A percentile compares a stretch with the other conserved stretches of the same genome.
phyloP scores from a whole-genome alignment of 2,888 invertebrate species.

The Pelosia muscerda region DNA sequence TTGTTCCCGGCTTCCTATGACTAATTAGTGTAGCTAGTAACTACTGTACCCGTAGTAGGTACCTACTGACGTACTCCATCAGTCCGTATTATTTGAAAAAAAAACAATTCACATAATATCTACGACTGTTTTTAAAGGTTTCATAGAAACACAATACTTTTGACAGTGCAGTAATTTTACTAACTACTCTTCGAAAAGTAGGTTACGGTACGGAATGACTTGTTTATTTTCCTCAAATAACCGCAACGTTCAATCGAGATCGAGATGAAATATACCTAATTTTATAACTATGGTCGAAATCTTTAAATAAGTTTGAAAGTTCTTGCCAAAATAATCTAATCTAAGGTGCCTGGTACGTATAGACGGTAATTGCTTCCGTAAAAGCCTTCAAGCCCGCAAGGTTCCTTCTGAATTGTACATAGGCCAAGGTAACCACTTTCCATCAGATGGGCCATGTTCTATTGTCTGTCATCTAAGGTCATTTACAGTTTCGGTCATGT shows the following conservation, averaged over 20 bases:
- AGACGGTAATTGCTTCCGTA: no score
- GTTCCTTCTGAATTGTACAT: no score
- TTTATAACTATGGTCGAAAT: no score
- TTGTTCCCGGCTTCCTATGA: slow-evolving; percentile 70
- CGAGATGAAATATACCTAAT: neutral
- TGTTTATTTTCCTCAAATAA: slow-evolving; percentile 13
- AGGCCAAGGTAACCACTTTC: no score
- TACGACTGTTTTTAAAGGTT: slow-evolving; percentile 8
- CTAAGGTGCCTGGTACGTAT: no score
- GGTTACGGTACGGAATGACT: slow-evolving; percentile 5
- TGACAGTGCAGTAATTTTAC: neutral
- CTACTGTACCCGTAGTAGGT: slow-evolving; percentile 36
- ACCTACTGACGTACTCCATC: slow-evolving; percentile 15
- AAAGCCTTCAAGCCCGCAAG: no score
- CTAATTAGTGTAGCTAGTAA: slow-evolving; percentile 58
- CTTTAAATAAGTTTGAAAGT: no score
- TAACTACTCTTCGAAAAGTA: slow-evolving; percentile 4
- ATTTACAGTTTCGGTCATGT: no score
- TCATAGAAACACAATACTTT: slow-evolving; percentile 18
- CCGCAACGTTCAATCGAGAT: neutral
- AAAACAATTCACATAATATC: slow-evolving; percentile 36
- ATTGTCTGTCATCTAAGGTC: no score
- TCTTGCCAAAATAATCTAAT: no score
- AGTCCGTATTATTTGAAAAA: slow-evolving; percentile 37
- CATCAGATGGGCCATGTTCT: no score